Base-by-base conservation (phyloP, 2,888 invertebrate genomes). In the Furcula furcula region DNA sequence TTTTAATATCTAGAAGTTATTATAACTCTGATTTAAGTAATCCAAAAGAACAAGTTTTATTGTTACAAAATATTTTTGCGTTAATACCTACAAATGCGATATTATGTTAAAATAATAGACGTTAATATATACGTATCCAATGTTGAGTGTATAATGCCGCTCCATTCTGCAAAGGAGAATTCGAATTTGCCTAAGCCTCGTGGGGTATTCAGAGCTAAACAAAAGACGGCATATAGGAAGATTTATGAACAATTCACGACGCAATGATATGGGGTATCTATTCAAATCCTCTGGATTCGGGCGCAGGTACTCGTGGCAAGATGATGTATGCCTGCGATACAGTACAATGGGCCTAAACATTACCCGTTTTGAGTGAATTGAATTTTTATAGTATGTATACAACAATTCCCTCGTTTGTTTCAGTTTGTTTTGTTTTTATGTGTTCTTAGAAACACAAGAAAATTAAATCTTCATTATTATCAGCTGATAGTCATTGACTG, bases 171-270 rank as follows among this genome's bases (percentile, higher is more conserved):
- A 61, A 67, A 72, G 58, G 61, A 59, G 62, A 61, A 67, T 65
- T 64, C 60, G 57, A 68, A 72, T 75, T 71, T 71, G 58, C 69
- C 59, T 69, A 72, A 73, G 65, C 74, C 52, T 49, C 51, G 48
- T 46, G 53, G 65, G 64, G 68, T 65, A 71, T 76, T 75, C 76
- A 71, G 64, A 62, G 61, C 76, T 76, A 82, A 84, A 84, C 86
- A 86, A 86, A 82, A 81, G 84, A 72, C 73, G 68, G 66, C 67
- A 69, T 75, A 71, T 69, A 71, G 64, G 74, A 74, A 83, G 80
- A 85, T 85, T 86, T 86, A 85, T 82, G 79, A 74, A 79, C 85
- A 78, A 79, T 85, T 84, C 78, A 76, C 76, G 65, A 68, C 68
- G 76, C 80, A 76, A 78, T 84, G 81, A 83, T 82, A 80, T 82